Conservation (phyloP, 2,113 vertebrate genomes). For the Upupa epops region DNA sequence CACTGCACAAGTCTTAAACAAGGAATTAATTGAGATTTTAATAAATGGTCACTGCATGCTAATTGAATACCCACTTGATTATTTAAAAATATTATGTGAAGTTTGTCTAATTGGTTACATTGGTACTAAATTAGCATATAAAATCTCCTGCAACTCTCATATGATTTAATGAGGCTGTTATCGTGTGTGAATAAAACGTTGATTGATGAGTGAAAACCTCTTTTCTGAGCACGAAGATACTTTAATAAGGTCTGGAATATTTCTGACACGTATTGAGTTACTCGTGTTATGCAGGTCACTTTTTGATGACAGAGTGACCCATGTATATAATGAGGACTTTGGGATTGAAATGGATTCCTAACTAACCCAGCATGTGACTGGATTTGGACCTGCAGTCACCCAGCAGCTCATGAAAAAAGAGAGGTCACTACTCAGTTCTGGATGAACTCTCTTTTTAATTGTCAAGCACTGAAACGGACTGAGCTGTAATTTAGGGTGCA, state of each 20-base stretch:
- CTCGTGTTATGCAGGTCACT: slow-evolving; percentile 50
- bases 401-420: background rate
- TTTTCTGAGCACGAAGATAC: background rate
- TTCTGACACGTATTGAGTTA: slow-evolving; percentile 50
- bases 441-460: slow-evolving; percentile 39
- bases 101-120: slow-evolving; percentile 67
- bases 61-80: slow-evolving; percentile 65
- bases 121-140: slow-evolving; percentile 65
- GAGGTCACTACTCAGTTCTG: slow-evolving; percentile 25
- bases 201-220: slow-evolving; percentile 59
- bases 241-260: slow-evolving; percentile 64
- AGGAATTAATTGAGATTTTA: slow-evolving; percentile 63
- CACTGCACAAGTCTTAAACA: slow-evolving; percentile 42
- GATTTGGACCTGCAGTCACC: slow-evolving; percentile 14
- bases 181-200: slow-evolving; percentile 40
- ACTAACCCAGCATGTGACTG: slow-evolving; percentile 21
- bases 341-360: slow-evolving; percentile 32
- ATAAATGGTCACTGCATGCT: slow-evolving; percentile 60
- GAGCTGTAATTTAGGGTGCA: background rate
- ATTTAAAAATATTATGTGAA: slow-evolving; percentile 68
- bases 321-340: slow-evolving; percentile 26
- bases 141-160: slow-evolving; percentile 58
- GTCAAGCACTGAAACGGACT: background rate
- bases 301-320: slow-evolving; percentile 40
- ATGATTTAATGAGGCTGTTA: slow-evolving; percentile 69